A percentile compares a stretch with the other conserved stretches of the same genome.
Conservation (phyloP, 2,888 invertebrate genomes). For the Fragum whitleyi region DNA sequence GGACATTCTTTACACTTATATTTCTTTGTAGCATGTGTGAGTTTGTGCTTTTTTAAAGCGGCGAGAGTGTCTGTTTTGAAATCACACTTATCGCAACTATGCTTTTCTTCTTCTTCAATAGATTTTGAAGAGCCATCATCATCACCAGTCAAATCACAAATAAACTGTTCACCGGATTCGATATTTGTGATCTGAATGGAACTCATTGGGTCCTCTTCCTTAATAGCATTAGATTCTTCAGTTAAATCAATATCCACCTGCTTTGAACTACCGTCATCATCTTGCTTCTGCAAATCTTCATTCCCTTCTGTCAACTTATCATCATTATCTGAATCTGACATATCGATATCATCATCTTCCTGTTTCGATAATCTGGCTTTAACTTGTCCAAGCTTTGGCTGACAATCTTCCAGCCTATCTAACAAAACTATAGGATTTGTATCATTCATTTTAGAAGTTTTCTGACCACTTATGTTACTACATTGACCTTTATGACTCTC, state of each 20-base stretch:
- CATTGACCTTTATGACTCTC: conserved; percentile 50
- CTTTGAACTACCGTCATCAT: neutral
- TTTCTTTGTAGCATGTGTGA: conserved; percentile 49
- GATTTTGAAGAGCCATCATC: conserved; percentile 6
- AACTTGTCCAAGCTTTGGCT: neutral
- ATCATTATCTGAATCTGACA: neutral
- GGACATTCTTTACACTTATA: conserved; percentile 46
- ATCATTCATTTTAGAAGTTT: neutral
- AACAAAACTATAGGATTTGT: neutral
- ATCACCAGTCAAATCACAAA: conserved; percentile 32
- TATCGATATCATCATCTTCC: neutral
- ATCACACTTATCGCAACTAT: conserved; percentile 44
- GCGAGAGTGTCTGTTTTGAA: conserved; percentile 54
- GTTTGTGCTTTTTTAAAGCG: conserved; percentile 48
- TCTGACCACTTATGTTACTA: neutral
- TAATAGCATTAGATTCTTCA: conserved; percentile 33
- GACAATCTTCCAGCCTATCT: neutral
- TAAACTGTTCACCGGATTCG: conserved; percentile 46
- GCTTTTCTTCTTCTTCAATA: neutral
- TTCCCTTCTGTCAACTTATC: neutral
- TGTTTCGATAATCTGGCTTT: neutral
- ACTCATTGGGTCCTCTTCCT: conserved; percentile 9
- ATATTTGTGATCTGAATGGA: conserved; percentile 57
- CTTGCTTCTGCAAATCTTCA: neutral
- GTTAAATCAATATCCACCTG: conserved; percentile 20